These are phyloP conservation scores for Lithobates pipiens DNA, from an alignment of 2,797 vertebrate genomes.

Conservation along the genomic window DNA sequence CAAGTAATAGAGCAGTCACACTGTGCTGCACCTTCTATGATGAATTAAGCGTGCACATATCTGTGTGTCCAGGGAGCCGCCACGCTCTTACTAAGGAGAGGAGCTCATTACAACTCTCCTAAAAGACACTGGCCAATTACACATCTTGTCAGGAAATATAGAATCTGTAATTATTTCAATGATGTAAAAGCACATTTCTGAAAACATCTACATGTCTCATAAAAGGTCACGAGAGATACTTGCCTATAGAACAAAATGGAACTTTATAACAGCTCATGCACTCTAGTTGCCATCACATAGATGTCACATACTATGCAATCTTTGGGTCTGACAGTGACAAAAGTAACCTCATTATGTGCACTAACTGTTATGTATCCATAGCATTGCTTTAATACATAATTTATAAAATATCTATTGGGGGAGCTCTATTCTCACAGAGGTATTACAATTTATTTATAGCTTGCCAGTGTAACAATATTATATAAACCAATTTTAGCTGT, in stretches of 20 bases:
- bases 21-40: constrained; percentile 18
- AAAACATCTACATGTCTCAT: neutral
- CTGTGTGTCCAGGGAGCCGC: constrained; percentile 29
- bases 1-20: constrained; percentile 46
- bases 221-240: neutral
- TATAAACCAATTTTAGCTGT: neutral
- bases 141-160: constrained; percentile 10
- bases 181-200: constrained; percentile 6
- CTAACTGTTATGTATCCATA: neutral
- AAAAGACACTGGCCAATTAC: constrained; percentile 13
- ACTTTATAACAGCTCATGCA: neutral
- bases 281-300: neutral
- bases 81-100: constrained; percentile 12
- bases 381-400: neutral
- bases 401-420: neutral
- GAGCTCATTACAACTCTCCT: constrained; percentile 18
- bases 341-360: neutral
- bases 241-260: neutral
- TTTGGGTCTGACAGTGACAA: neutral
- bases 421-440: neutral
- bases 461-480: neutral
- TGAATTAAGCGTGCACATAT: constrained; percentile 28
- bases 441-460: neutral
- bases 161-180: constrained; percentile 12
- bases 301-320: neutral